Evolutionary conservation across 2,888 invertebrate genomes (phyloP).

Genomic region (Dinocampus coccinellae): DNA sequence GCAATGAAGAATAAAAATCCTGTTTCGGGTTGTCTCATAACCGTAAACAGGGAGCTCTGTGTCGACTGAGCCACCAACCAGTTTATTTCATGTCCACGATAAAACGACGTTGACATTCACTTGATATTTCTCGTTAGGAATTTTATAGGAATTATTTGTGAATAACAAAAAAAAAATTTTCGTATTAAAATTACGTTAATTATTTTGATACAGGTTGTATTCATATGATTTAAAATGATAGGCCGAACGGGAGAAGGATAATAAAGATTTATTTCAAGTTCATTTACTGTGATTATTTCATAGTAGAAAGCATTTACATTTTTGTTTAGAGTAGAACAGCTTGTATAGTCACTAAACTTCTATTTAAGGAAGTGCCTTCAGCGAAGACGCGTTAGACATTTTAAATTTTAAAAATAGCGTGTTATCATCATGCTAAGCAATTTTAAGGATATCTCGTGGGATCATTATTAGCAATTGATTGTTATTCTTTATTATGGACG

Average conservation of each 20-base stretch:
- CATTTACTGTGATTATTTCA: neutral
- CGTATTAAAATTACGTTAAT: neutral
- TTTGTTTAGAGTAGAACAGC: neutral
- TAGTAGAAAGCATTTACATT: neutral
- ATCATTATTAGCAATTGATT: neutral
- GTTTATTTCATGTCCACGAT: slow-evolving; percentile 12
- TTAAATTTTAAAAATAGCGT: neutral
- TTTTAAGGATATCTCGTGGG: neutral
- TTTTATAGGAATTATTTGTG: neutral
- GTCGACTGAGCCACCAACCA: slow-evolving; percentile 9
- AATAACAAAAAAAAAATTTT: neutral
- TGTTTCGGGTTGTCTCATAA: slow-evolving; percentile 21
- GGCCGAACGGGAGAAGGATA: too few species aligned
- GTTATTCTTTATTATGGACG: neutral
- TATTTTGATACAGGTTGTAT: neutral
- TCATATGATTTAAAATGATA: too few species aligned
- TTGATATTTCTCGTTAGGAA: neutral
- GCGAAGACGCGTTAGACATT: neutral
- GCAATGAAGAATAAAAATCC: slow-evolving; percentile 22
- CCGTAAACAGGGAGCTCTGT: slow-evolving; percentile 25
- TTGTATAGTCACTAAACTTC: neutral
- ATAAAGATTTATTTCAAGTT: too few species aligned
- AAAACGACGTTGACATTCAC: neutral
- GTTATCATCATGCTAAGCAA: neutral
- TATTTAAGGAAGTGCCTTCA: neutral